Evolutionary conservation across 2,797 vertebrate genomes (phyloP), one percentile per base, ranked within the genome.

Genomic region (Tachyglossus aculeatus): DNA sequence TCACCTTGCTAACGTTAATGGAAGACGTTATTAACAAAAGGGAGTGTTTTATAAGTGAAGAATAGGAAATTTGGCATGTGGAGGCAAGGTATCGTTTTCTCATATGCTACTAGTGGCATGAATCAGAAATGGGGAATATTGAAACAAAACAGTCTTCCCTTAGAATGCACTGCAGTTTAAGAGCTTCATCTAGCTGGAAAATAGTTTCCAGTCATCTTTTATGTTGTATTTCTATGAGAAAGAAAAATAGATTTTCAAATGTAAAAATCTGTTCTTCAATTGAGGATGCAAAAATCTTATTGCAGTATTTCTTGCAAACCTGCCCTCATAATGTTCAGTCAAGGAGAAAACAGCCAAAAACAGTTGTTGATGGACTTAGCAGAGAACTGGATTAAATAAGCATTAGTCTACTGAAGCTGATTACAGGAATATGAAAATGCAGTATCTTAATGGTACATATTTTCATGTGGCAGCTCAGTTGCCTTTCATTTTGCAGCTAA

Each of bases 371-470:
- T 96, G 95, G 96, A 95, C 95, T 96, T 96, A 94, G 95, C 95
- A 91, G 88, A 95, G 95, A 94, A 96, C 95, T 96, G 96, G 95
- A 96, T 97, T 96, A 97, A 97, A 97, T 96, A 96, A 95, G 94
- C 95, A 95, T 96, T 95, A 96, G 93, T 92, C 95, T 94, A 94
- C 93, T 95, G 96, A 93, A 94, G 95, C 96, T 96, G 96, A 98
- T 97, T 96, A 96, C 94, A 94, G 91, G 93, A 94, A 93, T 96
- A 95, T 95, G 94, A 96, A 96, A 96, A 96, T 94, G 93, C 95
- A 93, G 93, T 95, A 96, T 97, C 95, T 96, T 98, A 97, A 96
- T 97, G 95, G 95, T 96, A 96, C 94, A 96, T 96, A 96, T 96
- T 97, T 98, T 96, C 95, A 96, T 93, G 93, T 96, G 95, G 94